Percentiles rank a stretch among this genome's conserved stretches.
These are phyloP conservation scores for Echinarachnius parma DNA, from an alignment of 53 echinoderm and acorn worm species.

Conservation along the genomic window DNA sequence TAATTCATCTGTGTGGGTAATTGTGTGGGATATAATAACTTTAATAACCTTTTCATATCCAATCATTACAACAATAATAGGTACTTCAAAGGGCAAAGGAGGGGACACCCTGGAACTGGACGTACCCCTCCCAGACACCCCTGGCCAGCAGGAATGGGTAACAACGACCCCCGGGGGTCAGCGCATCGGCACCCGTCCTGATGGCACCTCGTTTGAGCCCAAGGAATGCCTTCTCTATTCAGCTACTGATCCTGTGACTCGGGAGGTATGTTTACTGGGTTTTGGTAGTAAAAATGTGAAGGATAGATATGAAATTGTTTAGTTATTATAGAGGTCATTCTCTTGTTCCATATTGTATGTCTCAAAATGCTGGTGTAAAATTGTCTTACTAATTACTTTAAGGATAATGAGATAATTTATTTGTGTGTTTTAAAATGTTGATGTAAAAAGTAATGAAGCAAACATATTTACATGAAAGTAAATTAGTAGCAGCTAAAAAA, in stretches of 20 bases:
- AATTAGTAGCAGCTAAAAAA: too few species aligned
- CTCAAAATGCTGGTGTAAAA: neutral
- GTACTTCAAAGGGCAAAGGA: constrained; percentile 6
- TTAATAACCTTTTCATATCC: too few species aligned
- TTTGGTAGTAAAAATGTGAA: too few species aligned
- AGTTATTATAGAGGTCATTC: too few species aligned
- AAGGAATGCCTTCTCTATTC: constrained; percentile 75
- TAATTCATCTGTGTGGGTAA: too few species aligned
- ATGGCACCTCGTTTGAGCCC: constrained; percentile 62
- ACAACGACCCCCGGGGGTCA: constrained; percentile 76
- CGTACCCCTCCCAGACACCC: constrained; percentile 19
- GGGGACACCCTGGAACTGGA: constrained; percentile 45
- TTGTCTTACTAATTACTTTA: neutral
- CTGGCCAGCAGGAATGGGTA: constrained; percentile 59
- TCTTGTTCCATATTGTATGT: too few species aligned
- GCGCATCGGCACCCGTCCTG: constrained; percentile 70
- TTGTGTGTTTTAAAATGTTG: too few species aligned
- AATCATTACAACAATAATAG: too few species aligned
- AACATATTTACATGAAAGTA: too few species aligned
- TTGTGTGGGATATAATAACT: too few species aligned
- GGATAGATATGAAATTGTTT: neutral
- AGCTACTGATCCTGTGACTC: constrained; percentile 88
- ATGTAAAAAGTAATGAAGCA: too few species aligned
- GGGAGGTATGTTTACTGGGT: constrained; percentile 86
- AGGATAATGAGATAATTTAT: too few species aligned